Base-by-base conservation (phyloP, 2,888 invertebrate species). In the Melanargia galathea region DNA sequence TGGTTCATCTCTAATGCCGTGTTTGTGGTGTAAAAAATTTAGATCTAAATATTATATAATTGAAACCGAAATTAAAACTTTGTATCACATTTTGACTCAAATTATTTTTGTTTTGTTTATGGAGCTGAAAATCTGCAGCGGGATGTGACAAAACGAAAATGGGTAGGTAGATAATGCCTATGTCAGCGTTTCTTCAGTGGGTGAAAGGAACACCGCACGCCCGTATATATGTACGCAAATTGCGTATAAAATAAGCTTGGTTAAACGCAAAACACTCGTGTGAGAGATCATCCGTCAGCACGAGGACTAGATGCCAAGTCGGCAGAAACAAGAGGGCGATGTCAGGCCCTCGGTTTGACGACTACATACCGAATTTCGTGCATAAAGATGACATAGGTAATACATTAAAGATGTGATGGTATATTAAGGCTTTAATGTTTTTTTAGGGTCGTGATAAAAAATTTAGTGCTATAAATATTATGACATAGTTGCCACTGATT, bases 281-380 rank as follows among this genome's bases (percentile, higher is more conserved):
- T 56, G 56, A 73, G 71, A 71, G 71, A 67, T 70, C 68, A 69
- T 68, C 63, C 65, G 65, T 72, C 68, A 71, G 66, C 66, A 45
- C 57, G 52, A 54, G 62, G 64, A 60, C 63, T 60, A 68, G 70
- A 66, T 71, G 74, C 74, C 58, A 58, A 68, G 77, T 79, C 81
- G 76, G 77, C 67, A 65, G 64, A 71, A 75, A 73, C 69, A 72
- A 73, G 74, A 72, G 78, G 78, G 78, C 68, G 73, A 56, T 66
- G 71, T 73, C 71, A 70, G 65, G 60, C 76, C 74, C 73, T 71
- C 68, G 65, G 65, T 72, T 72, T 74, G 74, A 73, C 69, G 67
- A 71, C 66, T 63, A 63, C 60, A 65, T 56, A 62, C 63, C 61
- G 64, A 68, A 66, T 60, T 69, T 67, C 66, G 64, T 55, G 62